These are phyloP conservation scores for Steinernema feltiae DNA, from an alignment of 1,140 invertebrate species.

Conservation along the genomic window DNA sequence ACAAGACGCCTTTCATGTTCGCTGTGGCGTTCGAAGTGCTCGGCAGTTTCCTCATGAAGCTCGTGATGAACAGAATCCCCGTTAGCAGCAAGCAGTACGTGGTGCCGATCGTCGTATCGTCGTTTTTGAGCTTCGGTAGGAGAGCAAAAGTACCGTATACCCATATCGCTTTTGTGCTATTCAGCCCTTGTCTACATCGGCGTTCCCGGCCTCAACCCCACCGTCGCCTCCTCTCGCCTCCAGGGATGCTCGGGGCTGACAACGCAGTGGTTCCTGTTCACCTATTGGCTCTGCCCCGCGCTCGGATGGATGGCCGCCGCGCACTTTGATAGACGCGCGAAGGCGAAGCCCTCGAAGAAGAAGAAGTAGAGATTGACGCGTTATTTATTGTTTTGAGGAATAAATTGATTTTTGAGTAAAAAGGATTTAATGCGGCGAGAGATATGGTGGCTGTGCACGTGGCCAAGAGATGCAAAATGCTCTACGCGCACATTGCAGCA, in stretches of 20 bases:
- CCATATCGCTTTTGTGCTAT: conserved; percentile 8
- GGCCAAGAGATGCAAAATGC: too few species aligned
- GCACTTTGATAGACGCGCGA: background rate
- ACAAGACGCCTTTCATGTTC: conserved; percentile 43
- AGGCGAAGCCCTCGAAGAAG: conserved; percentile 3
- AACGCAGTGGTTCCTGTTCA: conserved; percentile 27
- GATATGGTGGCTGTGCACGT: too few species aligned
- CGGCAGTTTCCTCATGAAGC: conserved; percentile 32
- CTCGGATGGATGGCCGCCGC: background rate
- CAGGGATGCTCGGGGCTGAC: conserved; percentile 31
- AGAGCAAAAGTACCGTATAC: background rate
- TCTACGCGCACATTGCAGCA: too few species aligned
- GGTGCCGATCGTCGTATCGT: conserved; percentile 37
- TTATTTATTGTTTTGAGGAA: too few species aligned
- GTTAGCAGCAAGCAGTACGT: conserved; percentile 23
- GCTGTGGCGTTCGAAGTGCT: conserved; percentile 42
- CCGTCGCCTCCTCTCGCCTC: conserved; percentile 42
- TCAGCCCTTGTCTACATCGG: conserved; percentile 45
- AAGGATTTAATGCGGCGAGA: too few species aligned
- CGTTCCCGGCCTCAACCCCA: conserved; percentile 51
- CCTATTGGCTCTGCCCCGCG: conserved; percentile 24
- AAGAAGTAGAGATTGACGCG: conserved; percentile 4
- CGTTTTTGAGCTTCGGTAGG: conserved; percentile 42
- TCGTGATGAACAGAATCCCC: conserved; percentile 23
- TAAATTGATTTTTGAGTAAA: too few species aligned